phyloP scores from a whole-genome alignment of 92 coral and sea anemone species.

The Muricea muricata region DNA sequence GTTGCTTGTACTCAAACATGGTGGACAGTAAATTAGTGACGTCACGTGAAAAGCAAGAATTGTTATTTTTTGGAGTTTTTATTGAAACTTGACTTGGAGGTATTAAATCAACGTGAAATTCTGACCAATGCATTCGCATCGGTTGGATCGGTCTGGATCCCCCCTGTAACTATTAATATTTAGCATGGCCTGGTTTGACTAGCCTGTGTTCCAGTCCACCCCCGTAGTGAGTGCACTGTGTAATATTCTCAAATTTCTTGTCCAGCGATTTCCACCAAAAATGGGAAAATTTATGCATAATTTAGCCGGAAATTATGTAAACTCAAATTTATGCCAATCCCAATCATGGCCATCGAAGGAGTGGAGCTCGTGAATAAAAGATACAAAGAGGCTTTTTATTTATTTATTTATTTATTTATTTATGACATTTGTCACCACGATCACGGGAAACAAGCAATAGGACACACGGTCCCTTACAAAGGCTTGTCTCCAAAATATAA shows the following conservation, averaged over 20 bases:
- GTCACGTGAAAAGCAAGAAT: conserved; percentile 29
- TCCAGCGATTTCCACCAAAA: not conserved
- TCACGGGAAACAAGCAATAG: too few relatives aligned
- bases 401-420: not conserved
- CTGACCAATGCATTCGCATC: too few relatives aligned
- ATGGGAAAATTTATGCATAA: not conserved
- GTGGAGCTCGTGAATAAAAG: not conserved
- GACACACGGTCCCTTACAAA: too few relatives aligned
- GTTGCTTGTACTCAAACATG: too few relatives aligned
- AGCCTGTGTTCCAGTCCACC: conserved; percentile 11
- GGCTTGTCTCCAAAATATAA: too few relatives aligned
- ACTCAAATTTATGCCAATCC: not conserved
- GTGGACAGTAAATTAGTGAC: not conserved
- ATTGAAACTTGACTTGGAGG: too few relatives aligned
- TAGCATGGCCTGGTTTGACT: too few relatives aligned
- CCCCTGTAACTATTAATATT: too few relatives aligned
- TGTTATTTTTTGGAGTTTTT: too few relatives aligned
- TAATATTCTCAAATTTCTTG: not conserved
- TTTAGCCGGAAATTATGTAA: not conserved
- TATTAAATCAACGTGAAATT: too few relatives aligned
- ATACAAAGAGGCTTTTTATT: not conserved
- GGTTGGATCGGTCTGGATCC: too few relatives aligned
- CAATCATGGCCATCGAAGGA: not conserved
- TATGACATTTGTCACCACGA: too few relatives aligned
- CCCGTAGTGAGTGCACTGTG: not conserved